Evolutionary conservation across 2,113 vertebrate genomes (phyloP).

Genomic region (Thamnophis sirtalis): DNA sequence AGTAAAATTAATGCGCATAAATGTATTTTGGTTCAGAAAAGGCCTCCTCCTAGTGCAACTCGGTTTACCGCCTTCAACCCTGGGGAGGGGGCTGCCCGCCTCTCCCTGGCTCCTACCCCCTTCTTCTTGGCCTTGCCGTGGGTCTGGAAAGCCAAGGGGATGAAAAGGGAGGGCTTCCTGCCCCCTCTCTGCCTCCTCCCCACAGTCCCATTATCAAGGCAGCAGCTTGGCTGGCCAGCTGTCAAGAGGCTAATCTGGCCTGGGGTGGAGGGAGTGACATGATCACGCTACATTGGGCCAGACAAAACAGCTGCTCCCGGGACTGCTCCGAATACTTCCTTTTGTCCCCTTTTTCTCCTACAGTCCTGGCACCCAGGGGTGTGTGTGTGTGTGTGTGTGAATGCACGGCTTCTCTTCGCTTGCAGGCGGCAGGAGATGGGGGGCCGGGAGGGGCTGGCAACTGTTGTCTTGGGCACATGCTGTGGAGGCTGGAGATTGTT

Average conservation of each 20-base stretch:
- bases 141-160: background rate
- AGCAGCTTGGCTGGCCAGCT: conserved; percentile 35
- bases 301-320: conserved; percentile 21
- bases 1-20: background rate
- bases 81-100: rapidly evolving
- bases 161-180: background rate
- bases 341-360: conserved; percentile 31
- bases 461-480: background rate
- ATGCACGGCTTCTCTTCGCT: background rate
- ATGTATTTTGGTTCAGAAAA: background rate
- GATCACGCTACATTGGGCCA: background rate
- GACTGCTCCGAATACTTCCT: conserved; percentile 29
- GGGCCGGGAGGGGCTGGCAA: background rate
- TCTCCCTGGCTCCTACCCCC: background rate
- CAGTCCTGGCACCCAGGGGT: background rate
- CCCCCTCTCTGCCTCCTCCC: background rate
- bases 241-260: conserved; percentile 34
- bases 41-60: background rate
- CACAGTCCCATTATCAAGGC: background rate
- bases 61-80: background rate
- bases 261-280: background rate
- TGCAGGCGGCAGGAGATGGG: background rate
- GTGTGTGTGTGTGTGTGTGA: background rate
- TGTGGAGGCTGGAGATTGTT: background rate
- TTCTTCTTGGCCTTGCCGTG: background rate